A percentile compares a stretch with the other conserved stretches of the same genome.
phyloP scores from a whole-genome alignment of 2,888 invertebrate genomes.

The Nemotelus nigrinus region DNA sequence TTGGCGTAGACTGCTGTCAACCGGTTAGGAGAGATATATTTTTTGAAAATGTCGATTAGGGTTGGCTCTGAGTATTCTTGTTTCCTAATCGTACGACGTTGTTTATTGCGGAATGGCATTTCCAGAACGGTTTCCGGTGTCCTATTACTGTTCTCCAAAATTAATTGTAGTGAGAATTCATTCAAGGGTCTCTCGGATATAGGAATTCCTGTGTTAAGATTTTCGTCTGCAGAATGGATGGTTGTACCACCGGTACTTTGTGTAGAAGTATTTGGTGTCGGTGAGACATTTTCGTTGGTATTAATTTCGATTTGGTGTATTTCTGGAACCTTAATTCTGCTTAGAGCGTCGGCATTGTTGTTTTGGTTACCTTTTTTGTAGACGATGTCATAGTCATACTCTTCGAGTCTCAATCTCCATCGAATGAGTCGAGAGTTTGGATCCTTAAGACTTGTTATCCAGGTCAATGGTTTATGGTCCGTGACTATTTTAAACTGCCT shows the following conservation, averaged over 20 bases:
- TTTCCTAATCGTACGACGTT: conserved; percentile 4
- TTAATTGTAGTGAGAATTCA: conserved; percentile 47
- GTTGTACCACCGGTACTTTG: conserved; percentile 11
- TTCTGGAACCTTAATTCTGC: no score
- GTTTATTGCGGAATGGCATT: conserved; percentile 1
- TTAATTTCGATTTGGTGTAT: conserved; percentile 1
- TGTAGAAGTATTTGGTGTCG: background rate
- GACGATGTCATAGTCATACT: no score
- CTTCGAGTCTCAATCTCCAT: no score
- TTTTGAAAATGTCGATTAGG: background rate
- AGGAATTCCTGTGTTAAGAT: conserved; percentile 43
- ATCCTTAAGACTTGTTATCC: no score
- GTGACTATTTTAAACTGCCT: no score
- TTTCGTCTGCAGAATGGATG: conserved; percentile 51
- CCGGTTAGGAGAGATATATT: conserved; percentile 5
- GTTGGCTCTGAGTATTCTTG: background rate
- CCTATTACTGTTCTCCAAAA: background rate
- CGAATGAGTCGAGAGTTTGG: no score
- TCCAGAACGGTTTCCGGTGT: background rate
- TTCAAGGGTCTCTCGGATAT: conserved; percentile 54
- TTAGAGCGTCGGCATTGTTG: no score
- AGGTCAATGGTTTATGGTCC: no score
- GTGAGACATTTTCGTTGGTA: background rate
- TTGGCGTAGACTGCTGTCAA: conserved; percentile 34
- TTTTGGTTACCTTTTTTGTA: no score